Conservation (phyloP, 1,140 invertebrate species). For the Papilio polytes region DNA sequence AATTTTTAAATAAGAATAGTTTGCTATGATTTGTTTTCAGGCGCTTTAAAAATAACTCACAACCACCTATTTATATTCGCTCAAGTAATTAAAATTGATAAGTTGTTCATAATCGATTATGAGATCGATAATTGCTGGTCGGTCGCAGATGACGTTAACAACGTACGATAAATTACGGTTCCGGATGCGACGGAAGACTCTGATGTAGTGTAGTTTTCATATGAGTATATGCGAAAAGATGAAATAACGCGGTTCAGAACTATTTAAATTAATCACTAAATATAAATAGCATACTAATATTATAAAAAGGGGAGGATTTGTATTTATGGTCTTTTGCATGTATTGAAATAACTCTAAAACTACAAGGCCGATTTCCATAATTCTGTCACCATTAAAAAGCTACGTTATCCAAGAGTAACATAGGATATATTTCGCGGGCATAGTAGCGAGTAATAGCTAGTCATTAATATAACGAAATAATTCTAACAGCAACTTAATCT, state of each 20-base stretch:
- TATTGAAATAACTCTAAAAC: too few relatives aligned
- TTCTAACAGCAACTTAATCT: too few relatives aligned
- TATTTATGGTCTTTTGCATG: too few relatives aligned
- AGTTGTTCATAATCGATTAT: constrained; percentile 4
- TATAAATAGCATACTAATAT: too few relatives aligned
- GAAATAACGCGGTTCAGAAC: neutral
- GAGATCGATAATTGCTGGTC: neutral
- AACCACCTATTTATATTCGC: neutral
- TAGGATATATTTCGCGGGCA: too few relatives aligned
- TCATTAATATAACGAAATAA: too few relatives aligned
- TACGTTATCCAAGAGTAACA: too few relatives aligned
- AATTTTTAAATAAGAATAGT: neutral
- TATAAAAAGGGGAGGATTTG: too few relatives aligned
- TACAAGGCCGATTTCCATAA: too few relatives aligned
- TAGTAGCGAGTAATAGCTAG: too few relatives aligned
- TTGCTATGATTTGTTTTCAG: neutral
- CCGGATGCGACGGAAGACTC: neutral
- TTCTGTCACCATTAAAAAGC: too few relatives aligned
- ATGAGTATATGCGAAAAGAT: neutral
- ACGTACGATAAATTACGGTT: neutral
- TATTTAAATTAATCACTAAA: neutral
- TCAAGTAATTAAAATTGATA: neutral
- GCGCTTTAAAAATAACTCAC: neutral
- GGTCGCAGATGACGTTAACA: constrained; percentile 15
- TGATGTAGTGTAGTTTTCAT: neutral